Evolutionary conservation across 53 echinoderm and acorn worm species (phyloP).

Genomic region (Paracentrotus lividus): DNA sequence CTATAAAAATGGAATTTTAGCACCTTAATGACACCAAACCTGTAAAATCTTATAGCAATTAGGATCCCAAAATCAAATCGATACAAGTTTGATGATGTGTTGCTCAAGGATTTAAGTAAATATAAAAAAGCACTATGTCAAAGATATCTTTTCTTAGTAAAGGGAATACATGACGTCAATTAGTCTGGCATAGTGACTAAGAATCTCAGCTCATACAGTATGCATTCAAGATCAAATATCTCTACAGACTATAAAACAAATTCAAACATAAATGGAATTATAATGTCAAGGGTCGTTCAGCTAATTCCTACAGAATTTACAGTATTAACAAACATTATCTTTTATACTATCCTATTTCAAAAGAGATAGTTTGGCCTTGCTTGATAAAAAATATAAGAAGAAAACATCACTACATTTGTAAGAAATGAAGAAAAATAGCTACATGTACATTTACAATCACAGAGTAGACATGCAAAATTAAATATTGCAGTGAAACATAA

Average conservation of each 20-base stretch:
- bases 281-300: neutral
- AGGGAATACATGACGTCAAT: too few relatives aligned
- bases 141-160: neutral
- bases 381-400: neutral
- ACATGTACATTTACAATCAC: slow-evolving; percentile 23
- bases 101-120: neutral
- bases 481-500: slow-evolving; percentile 46
- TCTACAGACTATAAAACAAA: neutral
- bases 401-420: slow-evolving; percentile 29
- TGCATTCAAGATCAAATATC: neutral
- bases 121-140: neutral
- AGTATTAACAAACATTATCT: neutral
- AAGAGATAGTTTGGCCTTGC: neutral
- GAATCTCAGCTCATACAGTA: neutral
- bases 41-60: neutral
- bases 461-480: slow-evolving; percentile 32
- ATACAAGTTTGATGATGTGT: too few relatives aligned
- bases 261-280: neutral
- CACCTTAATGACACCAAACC: neutral
- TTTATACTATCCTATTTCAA: neutral
- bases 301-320: neutral
- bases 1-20: neutral
- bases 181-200: neutral
- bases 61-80: neutral
- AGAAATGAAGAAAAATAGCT: neutral